A percentile compares a stretch with the other conserved stretches of the same genome.
These are phyloP conservation scores for Apostichopus leukothele DNA, from an alignment of 53 echinoderm and acorn worm genomes.

Conservation along the genomic window DNA sequence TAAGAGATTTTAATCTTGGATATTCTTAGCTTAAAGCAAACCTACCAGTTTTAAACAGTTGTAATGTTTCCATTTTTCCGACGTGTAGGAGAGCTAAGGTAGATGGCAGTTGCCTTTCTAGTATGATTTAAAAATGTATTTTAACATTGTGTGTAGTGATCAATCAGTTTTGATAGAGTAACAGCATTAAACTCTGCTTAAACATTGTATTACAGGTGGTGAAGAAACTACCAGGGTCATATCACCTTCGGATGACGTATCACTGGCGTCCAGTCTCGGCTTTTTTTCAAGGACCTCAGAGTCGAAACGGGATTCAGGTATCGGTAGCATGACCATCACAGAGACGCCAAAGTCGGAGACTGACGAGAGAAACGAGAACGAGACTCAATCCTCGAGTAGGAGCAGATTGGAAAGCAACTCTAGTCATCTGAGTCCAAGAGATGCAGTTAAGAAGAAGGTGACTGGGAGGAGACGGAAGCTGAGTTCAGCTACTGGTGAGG, in stretches of 20 bases:
- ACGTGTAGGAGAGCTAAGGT: no score
- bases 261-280: background rate
- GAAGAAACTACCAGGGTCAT: background rate
- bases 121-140: no score
- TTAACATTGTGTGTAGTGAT: no score
- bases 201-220: background rate
- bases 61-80: no score
- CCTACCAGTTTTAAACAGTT: no score
- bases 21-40: no score
- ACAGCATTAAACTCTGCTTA: no score
- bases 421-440: slow-evolving; percentile 29
- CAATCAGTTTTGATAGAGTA: no score
- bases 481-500: background rate
- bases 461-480: slow-evolving; percentile 34
- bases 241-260: background rate
- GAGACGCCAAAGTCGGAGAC: slow-evolving; percentile 66
- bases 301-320: slow-evolving; percentile 87
- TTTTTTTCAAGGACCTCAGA: slow-evolving; percentile 33
- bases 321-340: slow-evolving; percentile 90
- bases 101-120: no score
- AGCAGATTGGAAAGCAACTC: background rate
- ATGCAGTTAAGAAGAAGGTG: slow-evolving; percentile 53
- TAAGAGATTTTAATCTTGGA: no score
- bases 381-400: slow-evolving; percentile 47
- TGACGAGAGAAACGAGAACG: slow-evolving; percentile 67